phyloP scores from a whole-genome alignment of 2,113 vertebrate genomes.

The Pollimyrus isidori region DNA sequence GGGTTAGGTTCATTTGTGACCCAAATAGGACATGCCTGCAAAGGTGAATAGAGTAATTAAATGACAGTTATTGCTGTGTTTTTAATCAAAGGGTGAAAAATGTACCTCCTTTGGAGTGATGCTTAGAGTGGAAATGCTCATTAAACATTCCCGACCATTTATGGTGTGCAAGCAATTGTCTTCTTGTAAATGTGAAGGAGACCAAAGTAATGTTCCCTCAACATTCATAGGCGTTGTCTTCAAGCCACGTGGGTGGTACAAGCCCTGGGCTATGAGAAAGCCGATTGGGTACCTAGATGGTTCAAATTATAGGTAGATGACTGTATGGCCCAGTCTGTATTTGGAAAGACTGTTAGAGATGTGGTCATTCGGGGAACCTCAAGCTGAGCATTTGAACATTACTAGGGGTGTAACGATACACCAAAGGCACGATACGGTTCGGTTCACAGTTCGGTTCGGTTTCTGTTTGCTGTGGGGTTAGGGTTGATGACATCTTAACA shows the following conservation, averaged over 20 bases:
- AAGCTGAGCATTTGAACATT: neutral
- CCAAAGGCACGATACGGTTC: too few species aligned
- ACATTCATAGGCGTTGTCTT: neutral
- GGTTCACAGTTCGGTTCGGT: too few species aligned
- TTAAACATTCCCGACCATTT: neutral
- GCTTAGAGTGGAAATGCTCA: neutral
- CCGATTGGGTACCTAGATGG: neutral
- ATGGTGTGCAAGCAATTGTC: neutral
- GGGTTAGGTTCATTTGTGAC: too few species aligned
- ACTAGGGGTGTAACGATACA: too few species aligned
- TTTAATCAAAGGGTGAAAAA: neutral
- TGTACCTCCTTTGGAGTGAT: neutral
- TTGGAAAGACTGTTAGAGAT: neutral
- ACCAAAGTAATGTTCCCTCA: neutral
- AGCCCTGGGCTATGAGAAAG: neutral
- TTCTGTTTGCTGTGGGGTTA: too few species aligned
- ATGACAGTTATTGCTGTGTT: too few species aligned
- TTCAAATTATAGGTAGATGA: neutral
- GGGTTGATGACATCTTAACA: too few species aligned
- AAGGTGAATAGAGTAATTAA: too few species aligned
- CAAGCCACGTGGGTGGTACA: neutral
- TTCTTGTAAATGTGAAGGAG: neutral
- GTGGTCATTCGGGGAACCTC: neutral
- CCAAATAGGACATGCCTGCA: too few species aligned
- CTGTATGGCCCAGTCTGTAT: neutral